These are phyloP conservation scores for Alcedo atthis DNA, from an alignment of 2,797 vertebrate species.

Conservation along the genomic window DNA sequence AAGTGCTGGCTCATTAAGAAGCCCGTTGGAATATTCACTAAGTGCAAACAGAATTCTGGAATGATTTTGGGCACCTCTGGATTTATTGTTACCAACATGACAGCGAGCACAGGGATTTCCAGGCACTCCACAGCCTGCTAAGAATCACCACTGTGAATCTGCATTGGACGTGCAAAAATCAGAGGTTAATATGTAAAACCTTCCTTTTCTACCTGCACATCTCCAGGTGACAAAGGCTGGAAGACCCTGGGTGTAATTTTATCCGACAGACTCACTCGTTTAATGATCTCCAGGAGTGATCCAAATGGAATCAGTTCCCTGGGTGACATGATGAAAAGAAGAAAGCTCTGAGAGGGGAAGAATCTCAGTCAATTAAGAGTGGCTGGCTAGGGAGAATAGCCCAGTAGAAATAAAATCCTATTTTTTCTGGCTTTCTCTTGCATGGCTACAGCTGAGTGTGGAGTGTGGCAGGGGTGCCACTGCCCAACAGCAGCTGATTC, in stretches of 20 bases:
- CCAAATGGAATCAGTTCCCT: background rate
- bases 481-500: conserved; percentile 6
- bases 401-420: background rate
- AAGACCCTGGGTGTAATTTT: background rate
- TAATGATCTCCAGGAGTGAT: background rate
- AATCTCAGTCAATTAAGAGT: background rate
- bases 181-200: background rate
- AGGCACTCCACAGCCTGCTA: background rate
- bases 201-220: background rate
- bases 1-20: background rate
- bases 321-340: conserved; percentile 10
- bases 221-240: background rate
- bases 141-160: background rate
- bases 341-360: background rate
- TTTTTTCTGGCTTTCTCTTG: conserved; percentile 3
- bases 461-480: background rate
- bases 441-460: background rate
- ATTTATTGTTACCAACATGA: background rate
- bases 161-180: background rate
- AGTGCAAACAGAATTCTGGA: background rate
- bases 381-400: background rate
- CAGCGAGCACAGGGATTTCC: background rate
- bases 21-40: background rate
- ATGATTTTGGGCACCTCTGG: background rate
- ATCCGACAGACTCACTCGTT: background rate